A percentile compares a stretch with the other conserved stretches of the same genome.
Conservation (phyloP, 1,140 invertebrate species). For the Lithobius niger region DNA sequence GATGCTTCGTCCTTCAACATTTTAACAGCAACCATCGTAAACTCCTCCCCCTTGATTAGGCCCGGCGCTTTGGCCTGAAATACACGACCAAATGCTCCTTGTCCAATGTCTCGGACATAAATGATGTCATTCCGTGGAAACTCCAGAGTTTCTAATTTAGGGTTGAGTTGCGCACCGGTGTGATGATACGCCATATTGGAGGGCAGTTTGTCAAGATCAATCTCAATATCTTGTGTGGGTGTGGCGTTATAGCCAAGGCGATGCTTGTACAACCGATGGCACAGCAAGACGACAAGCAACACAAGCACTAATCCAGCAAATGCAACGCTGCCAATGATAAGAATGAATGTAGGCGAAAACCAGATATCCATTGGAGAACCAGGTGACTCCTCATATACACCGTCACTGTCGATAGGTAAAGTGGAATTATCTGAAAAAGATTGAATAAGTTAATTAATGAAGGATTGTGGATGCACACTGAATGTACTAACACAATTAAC, state of each 20-base stretch:
- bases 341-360: conserved; percentile 56
- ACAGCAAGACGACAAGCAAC: conserved; percentile 50
- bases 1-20: conserved; percentile 94
- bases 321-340: conserved; percentile 52
- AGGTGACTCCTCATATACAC: not conserved
- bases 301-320: conserved; percentile 51
- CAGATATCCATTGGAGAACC: conserved; percentile 35
- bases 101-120: conserved; percentile 81
- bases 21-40: conserved; percentile 88
- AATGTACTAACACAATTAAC: too few species aligned
- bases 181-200: conserved; percentile 76
- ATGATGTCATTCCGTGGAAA: conserved; percentile 93
- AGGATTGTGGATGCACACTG: too few species aligned
- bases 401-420: not conserved
- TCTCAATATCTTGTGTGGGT: conserved; percentile 49
- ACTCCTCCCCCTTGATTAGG: conserved; percentile 67
- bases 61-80: conserved; percentile 85
- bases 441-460: too few species aligned
- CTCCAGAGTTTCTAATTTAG: conserved; percentile 83
- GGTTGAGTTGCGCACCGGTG: conserved; percentile 66
- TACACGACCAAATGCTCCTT: conserved; percentile 89
- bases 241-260: conserved; percentile 50
- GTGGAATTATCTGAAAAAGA: not conserved
- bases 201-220: conserved; percentile 78
- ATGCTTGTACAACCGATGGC: conserved; percentile 53